phyloP scores from a whole-genome alignment of 2,113 vertebrate genomes.

The Petrocephalus zakoni region DNA sequence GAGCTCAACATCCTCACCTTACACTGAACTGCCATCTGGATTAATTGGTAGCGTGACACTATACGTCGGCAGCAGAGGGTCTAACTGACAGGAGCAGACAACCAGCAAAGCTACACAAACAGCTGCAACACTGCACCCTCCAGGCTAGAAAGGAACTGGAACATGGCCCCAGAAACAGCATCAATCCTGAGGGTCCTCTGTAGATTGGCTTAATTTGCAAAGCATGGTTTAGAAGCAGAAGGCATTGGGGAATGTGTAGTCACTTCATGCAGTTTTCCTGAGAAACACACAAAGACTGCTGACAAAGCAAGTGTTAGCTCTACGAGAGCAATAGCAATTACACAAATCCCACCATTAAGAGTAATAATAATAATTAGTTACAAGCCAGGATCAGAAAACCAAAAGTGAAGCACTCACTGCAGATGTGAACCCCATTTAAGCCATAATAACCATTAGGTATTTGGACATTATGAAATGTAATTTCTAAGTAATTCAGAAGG shows the following conservation, averaged over 20 bases:
- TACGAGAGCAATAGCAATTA: not conserved
- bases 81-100: not conserved
- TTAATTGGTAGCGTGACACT: not conserved
- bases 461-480: not conserved
- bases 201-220: not conserved
- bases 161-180: not conserved
- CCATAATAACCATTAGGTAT: not conserved
- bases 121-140: not conserved
- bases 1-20: not conserved
- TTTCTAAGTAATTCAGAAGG: not conserved
- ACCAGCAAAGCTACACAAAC: not conserved
- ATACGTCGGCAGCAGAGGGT: not conserved
- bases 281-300: not conserved
- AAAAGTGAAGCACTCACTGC: not conserved
- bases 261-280: not conserved
- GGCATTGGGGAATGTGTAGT: not conserved
- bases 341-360: not conserved
- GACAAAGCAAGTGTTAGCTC: not conserved
- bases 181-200: not conserved
- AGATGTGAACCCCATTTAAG: not conserved
- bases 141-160: too few relatives aligned
- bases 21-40: not conserved
- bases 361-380: too few relatives aligned
- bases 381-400: not conserved
- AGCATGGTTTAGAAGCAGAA: not conserved